Evolutionary conservation across 2,888 invertebrate species (phyloP).

Genomic region (Cataglyphis livida): DNA sequence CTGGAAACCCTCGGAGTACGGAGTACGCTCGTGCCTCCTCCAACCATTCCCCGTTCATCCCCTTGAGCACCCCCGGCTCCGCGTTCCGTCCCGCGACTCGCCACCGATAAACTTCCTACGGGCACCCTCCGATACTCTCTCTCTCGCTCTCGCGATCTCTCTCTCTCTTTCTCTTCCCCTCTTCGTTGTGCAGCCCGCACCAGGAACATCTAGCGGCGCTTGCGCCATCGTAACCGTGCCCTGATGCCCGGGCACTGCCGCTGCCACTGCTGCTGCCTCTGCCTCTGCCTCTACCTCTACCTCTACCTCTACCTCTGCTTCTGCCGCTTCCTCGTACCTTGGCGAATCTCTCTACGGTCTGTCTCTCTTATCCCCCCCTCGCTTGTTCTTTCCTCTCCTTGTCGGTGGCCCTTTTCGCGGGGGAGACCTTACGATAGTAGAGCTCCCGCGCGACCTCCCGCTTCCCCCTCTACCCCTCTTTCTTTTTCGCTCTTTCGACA

Average conservation of each 20-base stretch:
- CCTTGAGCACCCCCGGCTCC: slow-evolving; percentile 41
- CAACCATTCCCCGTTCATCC: slow-evolving; percentile 31
- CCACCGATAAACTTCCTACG: slow-evolving; percentile 67
- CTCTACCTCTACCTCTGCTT: slow-evolving; percentile 38
- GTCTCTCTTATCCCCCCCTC: slow-evolving; percentile 36
- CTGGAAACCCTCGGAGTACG: slow-evolving; percentile 83
- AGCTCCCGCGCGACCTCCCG: slow-evolving; percentile 40
- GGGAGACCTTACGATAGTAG: slow-evolving; percentile 36
- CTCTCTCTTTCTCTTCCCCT: slow-evolving; percentile 48
- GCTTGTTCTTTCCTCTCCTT: slow-evolving; percentile 21
- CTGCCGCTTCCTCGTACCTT: slow-evolving; percentile 72
- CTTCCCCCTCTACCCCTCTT: slow-evolving; percentile 13
- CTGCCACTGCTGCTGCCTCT: slow-evolving; percentile 74
- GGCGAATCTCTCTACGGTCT: slow-evolving; percentile 67
- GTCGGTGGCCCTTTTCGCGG: slow-evolving; percentile 43
- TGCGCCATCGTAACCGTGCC: slow-evolving; percentile 80
- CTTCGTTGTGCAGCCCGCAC: slow-evolving; percentile 72
- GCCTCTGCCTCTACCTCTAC: slow-evolving; percentile 50
- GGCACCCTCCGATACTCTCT: slow-evolving; percentile 56
- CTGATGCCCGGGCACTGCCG: slow-evolving; percentile 83
- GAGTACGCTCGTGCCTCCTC: slow-evolving; percentile 69
- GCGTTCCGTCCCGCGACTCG: slow-evolving; percentile 53
- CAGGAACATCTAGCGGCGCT: slow-evolving; percentile 75
- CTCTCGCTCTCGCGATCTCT: neutral
- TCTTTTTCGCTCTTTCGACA: slow-evolving; percentile 41